Base-by-base conservation (phyloP, 2,888 invertebrate genomes). In the Priocnemis perturbator region DNA sequence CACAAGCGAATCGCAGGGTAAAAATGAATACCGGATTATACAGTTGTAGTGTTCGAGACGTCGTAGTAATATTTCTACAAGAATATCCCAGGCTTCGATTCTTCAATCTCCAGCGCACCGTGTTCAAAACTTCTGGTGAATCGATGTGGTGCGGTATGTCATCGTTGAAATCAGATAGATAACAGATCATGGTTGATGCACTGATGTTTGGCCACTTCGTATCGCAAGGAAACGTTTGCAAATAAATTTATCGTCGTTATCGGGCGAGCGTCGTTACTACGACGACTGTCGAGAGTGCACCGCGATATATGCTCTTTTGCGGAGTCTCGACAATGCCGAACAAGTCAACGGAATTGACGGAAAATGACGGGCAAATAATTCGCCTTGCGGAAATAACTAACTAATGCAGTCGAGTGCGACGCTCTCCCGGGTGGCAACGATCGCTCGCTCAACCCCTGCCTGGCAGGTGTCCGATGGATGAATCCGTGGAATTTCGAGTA, bases 401-500 rank as follows among this genome's bases (percentile, higher is more conserved):
- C 76, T 60, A 65, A 77, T 75, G 69, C 55, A 66, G 63, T 62
- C 58, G 44, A 37, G 44, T 52, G 60, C 59, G 64, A 53, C 14
- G 48, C 50, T 63, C 65, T 70, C 64, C 66, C 69, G 69, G 52
- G 55, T 58, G 20, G 63, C 71, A 44, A 30, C 47, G 37, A 37
- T 37, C 37, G 37, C 11, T 11, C 37, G 37, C 37, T 37, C 37
- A 11, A 37, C 37, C 37, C 37, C 37, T 44, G 55, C 47, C 65
- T 76, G 76, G 76, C 77, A 79, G 69, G 61, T 44, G 66, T 70
- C 65, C 57, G 52, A 73, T 44, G 72, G 52, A 73, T 44, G 72
- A 64, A 60, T 67, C 44, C 67, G 19, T 44, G 71, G 64, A 73
- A 76, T 75, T 63, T 65, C 47, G 60, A 68, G 63, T 76, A 71